A percentile compares a stretch with the other conserved stretches of the same genome.
Evolutionary conservation across 2,888 invertebrate genomes (phyloP).

Genomic region (Leptopilina drosophilae): DNA sequence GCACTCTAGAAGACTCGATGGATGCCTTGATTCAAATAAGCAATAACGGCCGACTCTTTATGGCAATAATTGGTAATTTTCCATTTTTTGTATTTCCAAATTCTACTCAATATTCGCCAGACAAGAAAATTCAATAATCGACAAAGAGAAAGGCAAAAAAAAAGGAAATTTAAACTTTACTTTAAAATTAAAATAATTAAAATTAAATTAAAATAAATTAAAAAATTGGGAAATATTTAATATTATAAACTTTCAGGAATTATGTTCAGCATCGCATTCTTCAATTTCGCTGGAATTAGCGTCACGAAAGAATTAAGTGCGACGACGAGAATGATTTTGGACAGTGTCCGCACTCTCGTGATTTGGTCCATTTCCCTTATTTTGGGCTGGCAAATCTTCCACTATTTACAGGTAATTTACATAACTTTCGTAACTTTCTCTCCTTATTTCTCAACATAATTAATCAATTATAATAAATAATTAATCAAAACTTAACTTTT

Average conservation of each 20-base stretch:
- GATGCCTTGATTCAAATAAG: constrained; percentile 92
- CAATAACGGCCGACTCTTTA: constrained; percentile 80
- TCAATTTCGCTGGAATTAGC: constrained; percentile 94
- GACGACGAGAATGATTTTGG: constrained; percentile 93
- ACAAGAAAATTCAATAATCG: no score
- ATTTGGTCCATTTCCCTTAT: constrained; percentile 91
- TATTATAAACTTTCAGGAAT: constrained; percentile 80
- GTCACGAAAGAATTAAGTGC: constrained; percentile 96
- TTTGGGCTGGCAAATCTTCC: constrained; percentile 88
- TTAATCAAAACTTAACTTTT: no score
- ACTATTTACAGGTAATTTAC: constrained; percentile 84
- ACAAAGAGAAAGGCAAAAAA: no score
- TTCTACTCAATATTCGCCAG: no score
- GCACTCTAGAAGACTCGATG: constrained; percentile 88
- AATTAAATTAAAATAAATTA: no score
- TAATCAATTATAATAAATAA: no score
- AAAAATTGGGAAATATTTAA: no score
- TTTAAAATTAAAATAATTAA: no score
- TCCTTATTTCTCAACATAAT: no score
- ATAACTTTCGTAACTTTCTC: no score
- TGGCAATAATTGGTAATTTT: constrained; percentile 82
- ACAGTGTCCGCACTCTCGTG: constrained; percentile 92
- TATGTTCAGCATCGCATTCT: constrained; percentile 92
- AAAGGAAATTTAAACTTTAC: no score
- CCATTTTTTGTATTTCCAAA: no score